Conservation (phyloP, 23 tunicate species). For the Corella eumyota region DNA sequence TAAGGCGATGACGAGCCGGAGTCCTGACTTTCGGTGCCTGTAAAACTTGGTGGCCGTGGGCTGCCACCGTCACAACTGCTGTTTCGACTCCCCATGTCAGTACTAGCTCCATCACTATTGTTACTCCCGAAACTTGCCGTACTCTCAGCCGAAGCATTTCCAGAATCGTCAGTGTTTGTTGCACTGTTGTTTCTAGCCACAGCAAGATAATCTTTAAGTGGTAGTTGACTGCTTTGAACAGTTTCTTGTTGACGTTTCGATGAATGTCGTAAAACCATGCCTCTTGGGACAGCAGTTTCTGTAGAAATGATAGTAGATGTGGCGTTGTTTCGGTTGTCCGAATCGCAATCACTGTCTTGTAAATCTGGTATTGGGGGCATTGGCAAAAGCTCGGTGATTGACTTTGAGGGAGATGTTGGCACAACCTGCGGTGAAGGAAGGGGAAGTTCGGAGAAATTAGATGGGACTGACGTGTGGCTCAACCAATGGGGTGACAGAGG, state of each 20-base stretch:
- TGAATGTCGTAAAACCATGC: conserved; percentile 24
- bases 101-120: conserved; percentile 31
- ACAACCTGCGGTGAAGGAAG: conserved; percentile 45
- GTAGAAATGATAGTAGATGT: conserved; percentile 28
- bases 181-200: conserved; percentile 15
- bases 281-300: conserved; percentile 39
- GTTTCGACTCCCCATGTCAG: conserved; percentile 64
- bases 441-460: conserved; percentile 48
- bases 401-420: conserved; percentile 3
- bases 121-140: conserved; percentile 68
- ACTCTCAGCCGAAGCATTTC: conserved; percentile 92
- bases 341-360: conserved; percentile 70
- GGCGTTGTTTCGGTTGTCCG: conserved; percentile 2
- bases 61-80: conserved; percentile 86
- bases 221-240: not conserved
- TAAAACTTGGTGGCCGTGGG: conserved; percentile 32
- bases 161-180: conserved; percentile 77
- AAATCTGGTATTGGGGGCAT: conserved; percentile 77
- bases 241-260: not conserved
- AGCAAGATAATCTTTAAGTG: conserved; percentile 9
- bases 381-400: conserved; percentile 43
- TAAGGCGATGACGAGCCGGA: conserved; percentile 29
- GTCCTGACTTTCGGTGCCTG: conserved; percentile 35
- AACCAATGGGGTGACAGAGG: conserved; percentile 31
- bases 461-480: conserved; percentile 26